Base-by-base conservation (phyloP, 2,113 vertebrate species). In the Plecturocebus donacophilus region DNA sequence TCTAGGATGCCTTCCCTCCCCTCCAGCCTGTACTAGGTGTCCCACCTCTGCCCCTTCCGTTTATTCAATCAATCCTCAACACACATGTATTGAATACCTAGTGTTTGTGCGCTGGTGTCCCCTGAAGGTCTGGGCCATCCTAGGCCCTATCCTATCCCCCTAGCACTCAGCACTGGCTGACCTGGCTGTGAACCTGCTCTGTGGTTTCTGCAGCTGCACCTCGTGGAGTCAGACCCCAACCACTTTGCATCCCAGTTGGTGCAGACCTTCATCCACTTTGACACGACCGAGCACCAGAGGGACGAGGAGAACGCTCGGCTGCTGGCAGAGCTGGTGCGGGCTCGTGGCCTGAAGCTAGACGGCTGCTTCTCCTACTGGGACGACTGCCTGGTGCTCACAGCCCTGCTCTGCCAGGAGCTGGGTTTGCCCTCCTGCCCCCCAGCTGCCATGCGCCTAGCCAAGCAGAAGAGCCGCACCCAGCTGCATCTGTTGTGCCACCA, bases 351-450 rank as follows among this genome's bases (percentile, higher is more conserved):
- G 77, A 98, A 61, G 42, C 98, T 99, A 0, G 98, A 99, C 1
- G 99, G 99, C 52, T 99, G 99, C 96, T 98, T 99, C 92, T 99
- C 99, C 61, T 99, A 99, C 97, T 99, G 99, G 99, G 99, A 99
- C 0, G 99, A 99, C 98, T 99, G 99, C 83, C 98, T 99, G 88
- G 98, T 99, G 52, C 98, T 99, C 95, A 98, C 99, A 0, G 98
- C 99, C 0, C 95, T 99, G 79, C 97, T 99, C 81, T 99, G 99
- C 93, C 97, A 97, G 54, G 98, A 97, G 70, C 89, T 99, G 93
- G 99, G 99, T 19, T 97, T 99, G 2, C 98, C 98, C 4, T 98
- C 98, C 70, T 96, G 95, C 94, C 95, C 99, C 0, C 98, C 98
- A 0, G 98, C 97, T 0, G 99, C 99, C 86, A 97, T 99, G 90